phyloP scores from a whole-genome alignment of 2,888 invertebrate genomes.

The Epistrophe grossulariae region DNA sequence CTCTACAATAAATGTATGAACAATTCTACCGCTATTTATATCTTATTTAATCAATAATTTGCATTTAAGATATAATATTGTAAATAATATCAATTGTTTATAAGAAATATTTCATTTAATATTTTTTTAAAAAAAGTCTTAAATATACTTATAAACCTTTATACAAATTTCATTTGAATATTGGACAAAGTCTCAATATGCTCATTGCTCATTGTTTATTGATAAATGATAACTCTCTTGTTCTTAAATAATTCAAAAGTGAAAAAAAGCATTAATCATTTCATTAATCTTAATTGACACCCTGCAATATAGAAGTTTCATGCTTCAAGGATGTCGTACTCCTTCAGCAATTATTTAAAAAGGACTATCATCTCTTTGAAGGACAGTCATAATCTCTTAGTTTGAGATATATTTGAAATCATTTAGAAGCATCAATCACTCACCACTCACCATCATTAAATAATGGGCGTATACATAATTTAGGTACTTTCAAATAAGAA shows the following conservation, averaged over 20 bases:
- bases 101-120: too few species aligned
- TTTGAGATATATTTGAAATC: conserved; percentile 1
- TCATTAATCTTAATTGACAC: conserved; percentile 26
- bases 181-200: too few species aligned
- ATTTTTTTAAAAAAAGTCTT: too few species aligned
- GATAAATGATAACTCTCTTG: too few species aligned
- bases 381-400: conserved; percentile 2
- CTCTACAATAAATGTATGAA: too few species aligned
- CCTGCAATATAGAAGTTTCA: background rate
- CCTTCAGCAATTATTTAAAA: conserved; percentile 19
- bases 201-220: too few species aligned
- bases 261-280: conserved; percentile 8
- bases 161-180: background rate
- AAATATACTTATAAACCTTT: too few species aligned
- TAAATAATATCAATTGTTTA: too few species aligned
- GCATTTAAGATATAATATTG: too few species aligned
- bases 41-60: too few species aligned
- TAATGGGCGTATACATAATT: background rate
- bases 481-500: background rate
- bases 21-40: too few species aligned
- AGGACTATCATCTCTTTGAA: background rate
- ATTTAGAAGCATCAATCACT: conserved; percentile 27
- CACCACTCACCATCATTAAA: background rate
- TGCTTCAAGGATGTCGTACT: background rate
- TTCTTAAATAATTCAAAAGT: background rate